Evolutionary conservation across 1,140 invertebrate genomes (phyloP).

Genomic region (Ceratosolen fusciceps): DNA sequence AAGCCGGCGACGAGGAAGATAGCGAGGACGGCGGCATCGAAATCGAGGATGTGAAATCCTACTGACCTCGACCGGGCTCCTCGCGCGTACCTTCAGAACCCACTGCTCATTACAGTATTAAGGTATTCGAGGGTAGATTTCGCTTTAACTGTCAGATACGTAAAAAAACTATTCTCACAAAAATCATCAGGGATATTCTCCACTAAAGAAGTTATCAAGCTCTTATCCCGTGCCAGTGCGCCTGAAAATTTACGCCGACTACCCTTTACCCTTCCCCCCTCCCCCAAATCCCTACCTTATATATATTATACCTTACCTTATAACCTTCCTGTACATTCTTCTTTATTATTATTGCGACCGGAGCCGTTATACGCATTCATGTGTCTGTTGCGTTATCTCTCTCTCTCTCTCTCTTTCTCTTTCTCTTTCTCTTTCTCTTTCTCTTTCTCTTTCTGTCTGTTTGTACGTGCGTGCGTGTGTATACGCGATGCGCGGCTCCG

Average conservation of each 20-base stretch:
- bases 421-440: no score
- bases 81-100: constrained; percentile 69
- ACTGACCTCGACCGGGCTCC: constrained; percentile 69
- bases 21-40: constrained; percentile 66
- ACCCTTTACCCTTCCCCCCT: not conserved
- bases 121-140: constrained; percentile 72
- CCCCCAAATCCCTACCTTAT: no score
- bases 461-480: not conserved
- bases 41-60: constrained; percentile 63
- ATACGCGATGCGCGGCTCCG: not conserved
- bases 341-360: not conserved
- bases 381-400: not conserved
- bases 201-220: constrained; percentile 66
- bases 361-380: not conserved
- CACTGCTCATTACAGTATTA: constrained; percentile 73
- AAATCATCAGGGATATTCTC: constrained; percentile 63
- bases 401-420: no score
- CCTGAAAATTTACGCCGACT: constrained; percentile 39
- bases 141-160: constrained; percentile 72
- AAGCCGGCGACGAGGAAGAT: constrained; percentile 62
- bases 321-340: constrained; percentile 14
- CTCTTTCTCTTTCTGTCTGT: no score
- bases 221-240: constrained; percentile 52
- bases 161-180: constrained; percentile 64
- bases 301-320: no score